Conservation (phyloP, 2,888 invertebrate genomes). For the Branchinecta sandiegonensis region DNA sequence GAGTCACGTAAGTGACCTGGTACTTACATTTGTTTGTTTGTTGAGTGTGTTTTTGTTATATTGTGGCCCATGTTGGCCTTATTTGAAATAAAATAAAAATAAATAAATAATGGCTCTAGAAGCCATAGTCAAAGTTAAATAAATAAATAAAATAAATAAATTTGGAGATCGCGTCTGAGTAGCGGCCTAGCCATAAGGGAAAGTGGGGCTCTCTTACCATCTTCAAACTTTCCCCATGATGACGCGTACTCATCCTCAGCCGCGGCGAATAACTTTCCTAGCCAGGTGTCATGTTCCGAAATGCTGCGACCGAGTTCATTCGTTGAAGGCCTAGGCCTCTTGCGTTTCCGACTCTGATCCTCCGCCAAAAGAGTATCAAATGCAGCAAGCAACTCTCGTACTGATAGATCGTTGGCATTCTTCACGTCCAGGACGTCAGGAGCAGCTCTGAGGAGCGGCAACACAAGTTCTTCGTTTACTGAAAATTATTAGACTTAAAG, state of each 20-base stretch:
- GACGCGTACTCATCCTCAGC: background rate
- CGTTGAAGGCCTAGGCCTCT: background rate
- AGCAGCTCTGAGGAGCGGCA: background rate
- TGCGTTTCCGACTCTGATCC: background rate
- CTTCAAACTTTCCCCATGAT: constrained; percentile 1
- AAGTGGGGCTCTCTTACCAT: background rate
- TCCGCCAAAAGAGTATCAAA: background rate
- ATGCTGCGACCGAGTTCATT: background rate
- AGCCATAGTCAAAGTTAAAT: too few relatives aligned
- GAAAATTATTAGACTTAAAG: background rate
- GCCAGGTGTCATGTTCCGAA: background rate
- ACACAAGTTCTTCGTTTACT: background rate
- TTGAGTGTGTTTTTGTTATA: too few relatives aligned
- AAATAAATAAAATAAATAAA: too few relatives aligned
- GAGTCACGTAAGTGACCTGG: too few relatives aligned
- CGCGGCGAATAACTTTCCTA: too few relatives aligned
- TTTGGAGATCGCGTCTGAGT: too few relatives aligned
- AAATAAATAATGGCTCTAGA: too few relatives aligned
- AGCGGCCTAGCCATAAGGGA: too few relatives aligned
- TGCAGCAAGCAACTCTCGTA: background rate
- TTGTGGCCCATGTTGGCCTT: too few relatives aligned
- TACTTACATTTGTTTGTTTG: too few relatives aligned
- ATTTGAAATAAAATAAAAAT: too few relatives aligned
- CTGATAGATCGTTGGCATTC: background rate
- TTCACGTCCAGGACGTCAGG: background rate